Percentiles rank a stretch among this genome's conserved stretches.
Evolutionary conservation across 1,140 invertebrate species (phyloP).

Genomic region (Drosophila arawakana): DNA sequence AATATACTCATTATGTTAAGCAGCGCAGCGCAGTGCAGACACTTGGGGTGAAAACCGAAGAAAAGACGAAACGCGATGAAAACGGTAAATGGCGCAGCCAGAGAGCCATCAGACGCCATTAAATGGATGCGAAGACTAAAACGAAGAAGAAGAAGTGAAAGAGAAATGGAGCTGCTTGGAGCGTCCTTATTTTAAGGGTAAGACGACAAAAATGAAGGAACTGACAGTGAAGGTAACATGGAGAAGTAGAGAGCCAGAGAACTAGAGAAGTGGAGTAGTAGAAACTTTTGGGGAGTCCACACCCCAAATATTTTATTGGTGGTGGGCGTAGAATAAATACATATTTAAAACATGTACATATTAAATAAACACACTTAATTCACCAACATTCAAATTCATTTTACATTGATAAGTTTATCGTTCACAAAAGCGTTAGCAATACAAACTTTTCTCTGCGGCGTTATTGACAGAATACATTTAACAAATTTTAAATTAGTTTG

Average conservation of each 20-base stretch:
- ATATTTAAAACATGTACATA: too few relatives aligned
- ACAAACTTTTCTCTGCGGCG: too few relatives aligned
- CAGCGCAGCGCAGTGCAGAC: constrained; percentile 31
- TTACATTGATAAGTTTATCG: too few relatives aligned
- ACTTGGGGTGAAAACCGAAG: constrained; percentile 48
- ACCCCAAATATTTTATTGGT: constrained; percentile 22
- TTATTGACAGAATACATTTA: too few relatives aligned
- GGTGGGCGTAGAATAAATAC: constrained; percentile 11
- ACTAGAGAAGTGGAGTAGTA: too few relatives aligned
- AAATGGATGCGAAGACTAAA: not conserved
- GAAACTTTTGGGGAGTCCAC: constrained; percentile 8
- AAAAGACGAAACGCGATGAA: constrained; percentile 38
- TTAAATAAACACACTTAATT: too few relatives aligned
- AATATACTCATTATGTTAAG: constrained; percentile 70
- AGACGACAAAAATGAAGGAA: constrained; percentile 7
- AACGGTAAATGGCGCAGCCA: constrained; percentile 26
- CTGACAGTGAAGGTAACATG: not conserved
- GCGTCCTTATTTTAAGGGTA: not conserved
- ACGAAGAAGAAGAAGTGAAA: too few relatives aligned
- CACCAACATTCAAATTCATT: too few relatives aligned
- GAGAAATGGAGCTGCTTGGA: not conserved
- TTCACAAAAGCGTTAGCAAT: too few relatives aligned
- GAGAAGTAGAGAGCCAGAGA: not conserved
- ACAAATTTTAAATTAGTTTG: too few relatives aligned
- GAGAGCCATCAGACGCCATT: constrained; percentile 9